A percentile compares a stretch with the other conserved stretches of the same genome.
phyloP scores from a whole-genome alignment of 1,140 invertebrate species.

The Argopecten irradians region DNA sequence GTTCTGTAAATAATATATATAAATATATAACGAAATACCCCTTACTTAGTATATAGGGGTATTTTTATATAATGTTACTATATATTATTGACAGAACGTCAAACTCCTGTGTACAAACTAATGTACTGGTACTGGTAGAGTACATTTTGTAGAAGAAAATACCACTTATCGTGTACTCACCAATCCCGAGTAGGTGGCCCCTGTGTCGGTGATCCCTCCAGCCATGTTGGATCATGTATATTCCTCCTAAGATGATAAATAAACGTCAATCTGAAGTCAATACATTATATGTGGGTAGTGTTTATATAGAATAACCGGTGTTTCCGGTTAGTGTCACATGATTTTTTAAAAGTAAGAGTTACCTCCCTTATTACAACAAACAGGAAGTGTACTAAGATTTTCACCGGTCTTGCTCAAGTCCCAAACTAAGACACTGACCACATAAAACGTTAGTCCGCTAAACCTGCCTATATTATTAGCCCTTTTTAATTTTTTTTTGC shows the following conservation, averaged over 20 bases:
- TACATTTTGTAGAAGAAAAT: too few species aligned
- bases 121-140: too few species aligned
- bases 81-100: too few species aligned
- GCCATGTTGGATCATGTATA: neutral
- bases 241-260: neutral
- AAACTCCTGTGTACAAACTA: too few species aligned
- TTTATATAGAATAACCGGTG: neutral
- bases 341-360: neutral
- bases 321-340: slow-evolving; percentile 9
- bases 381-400: neutral
- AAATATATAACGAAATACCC: too few species aligned
- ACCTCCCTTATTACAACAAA: neutral
- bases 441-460: too few species aligned
- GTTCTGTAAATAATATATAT: too few species aligned
- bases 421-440: neutral
- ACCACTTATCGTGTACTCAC: neutral
- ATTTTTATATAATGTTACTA: neutral
- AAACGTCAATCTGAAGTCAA: neutral
- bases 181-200: slow-evolving; percentile 18
- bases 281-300: neutral
- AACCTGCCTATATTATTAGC: too few species aligned
- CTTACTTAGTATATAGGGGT: too few species aligned
- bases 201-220: slow-evolving; percentile 33
- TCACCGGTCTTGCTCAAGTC: neutral
- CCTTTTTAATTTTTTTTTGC: too few species aligned